Base-by-base conservation (phyloP, 2,888 invertebrate species). In the Chrysodeixis includens region DNA sequence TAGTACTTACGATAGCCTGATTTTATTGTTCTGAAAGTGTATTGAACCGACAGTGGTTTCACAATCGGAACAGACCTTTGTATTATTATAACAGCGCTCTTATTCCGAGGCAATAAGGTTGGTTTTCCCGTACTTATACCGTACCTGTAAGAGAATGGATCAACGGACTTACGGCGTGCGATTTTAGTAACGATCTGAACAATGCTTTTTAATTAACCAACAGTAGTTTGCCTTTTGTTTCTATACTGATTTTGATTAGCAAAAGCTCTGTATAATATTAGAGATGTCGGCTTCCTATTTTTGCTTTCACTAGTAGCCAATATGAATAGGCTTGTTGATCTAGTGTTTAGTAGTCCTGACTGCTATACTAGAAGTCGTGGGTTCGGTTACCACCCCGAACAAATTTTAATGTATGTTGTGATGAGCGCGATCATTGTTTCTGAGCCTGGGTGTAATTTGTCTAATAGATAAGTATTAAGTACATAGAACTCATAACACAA, bases 1-100 rank as follows among this genome's bases (percentile, higher is more conserved):
- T 14, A 40, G 40, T 40, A 40, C 40, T 40, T 40, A 40, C 40
- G n/a, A 40, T 40, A 14, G 40, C 40, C 40, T 40, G n/a, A 40
- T 40, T 40, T 40, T 40, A 40, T 40, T 40, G 40, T 40, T 40
- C 40, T n/a, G 40, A 40, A 40, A 40, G 40, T 40, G n/a, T 40
- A 40, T 40, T 40, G 40, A 40, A n/a, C 40, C 40, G n/a, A 40
- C 40, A 5, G n/a, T n/a, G 40, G 35, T 35, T 35, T 40, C n/a
- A n/a, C 40, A n/a, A 40, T n/a, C n/a, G 40, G 14, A 40, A 2
- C 26, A 2, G 26, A 26, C 26, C 26, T 2, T 26, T 26, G 26
- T 26, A 26, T 2, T 26, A 26, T 4, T 6, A 26, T 26, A 5
- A 40, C n/a, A 40, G n/a, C n/a, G 40, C 40, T 40, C 6, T 40